Percentiles rank a stretch among this genome's conserved stretches.
Conservation (phyloP, 2,113 vertebrate species). For the Nycticorax nycticorax region DNA sequence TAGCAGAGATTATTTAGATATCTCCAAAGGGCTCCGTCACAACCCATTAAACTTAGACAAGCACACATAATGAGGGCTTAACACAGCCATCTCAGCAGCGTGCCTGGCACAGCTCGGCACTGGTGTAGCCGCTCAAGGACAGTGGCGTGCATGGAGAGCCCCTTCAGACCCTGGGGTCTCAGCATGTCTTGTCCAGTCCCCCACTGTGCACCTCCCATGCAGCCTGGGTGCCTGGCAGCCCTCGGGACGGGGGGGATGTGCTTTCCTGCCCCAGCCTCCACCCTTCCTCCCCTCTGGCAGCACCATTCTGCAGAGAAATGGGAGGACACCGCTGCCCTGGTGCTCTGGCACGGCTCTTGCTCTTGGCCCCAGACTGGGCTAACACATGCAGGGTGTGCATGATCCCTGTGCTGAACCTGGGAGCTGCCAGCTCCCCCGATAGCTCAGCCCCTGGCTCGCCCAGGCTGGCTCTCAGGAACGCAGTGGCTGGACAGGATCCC, state of each 20-base stretch:
- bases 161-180: rapidly evolving
- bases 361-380: background rate
- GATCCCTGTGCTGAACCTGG: background rate
- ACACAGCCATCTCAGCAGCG: background rate
- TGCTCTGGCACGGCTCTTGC: background rate
- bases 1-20: constrained; percentile 43
- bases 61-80: constrained; percentile 31
- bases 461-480: background rate
- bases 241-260: background rate
- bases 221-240: background rate
- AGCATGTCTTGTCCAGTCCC: rapidly evolving
- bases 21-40: constrained; percentile 27
- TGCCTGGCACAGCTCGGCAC: background rate
- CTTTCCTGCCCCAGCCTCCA: background rate
- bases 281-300: background rate
- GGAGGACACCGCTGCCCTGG: rapidly evolving
- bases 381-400: rapidly evolving
- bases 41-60: constrained; percentile 32
- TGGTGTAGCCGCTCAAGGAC: rapidly evolving
- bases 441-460: background rate
- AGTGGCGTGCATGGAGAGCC: rapidly evolving
- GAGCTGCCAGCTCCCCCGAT: background rate
- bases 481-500: background rate
- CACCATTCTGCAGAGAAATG: rapidly evolving
- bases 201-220: rapidly evolving